phyloP scores from a whole-genome alignment of 2,888 invertebrate genomes.

The Ectemnius cavifrons region DNA sequence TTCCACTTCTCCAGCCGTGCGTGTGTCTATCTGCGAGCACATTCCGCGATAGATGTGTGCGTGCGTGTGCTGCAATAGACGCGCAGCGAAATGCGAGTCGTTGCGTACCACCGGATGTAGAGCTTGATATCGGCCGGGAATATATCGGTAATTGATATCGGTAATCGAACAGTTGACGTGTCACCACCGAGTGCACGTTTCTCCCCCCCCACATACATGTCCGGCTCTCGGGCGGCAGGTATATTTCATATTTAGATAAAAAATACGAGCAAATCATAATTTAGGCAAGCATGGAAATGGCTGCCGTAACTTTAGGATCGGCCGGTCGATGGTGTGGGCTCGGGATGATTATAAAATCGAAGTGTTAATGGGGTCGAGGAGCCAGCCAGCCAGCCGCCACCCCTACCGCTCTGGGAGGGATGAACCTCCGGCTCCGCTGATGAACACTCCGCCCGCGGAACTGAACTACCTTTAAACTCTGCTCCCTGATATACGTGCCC shows the following conservation, averaged over 20 bases:
- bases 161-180: slow-evolving; percentile 45
- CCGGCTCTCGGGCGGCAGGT: background rate
- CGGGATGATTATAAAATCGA: slow-evolving; percentile 53
- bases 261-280: slow-evolving; percentile 43
- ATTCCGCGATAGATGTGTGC: too few species aligned
- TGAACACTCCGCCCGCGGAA: too few species aligned
- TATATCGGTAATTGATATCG: slow-evolving; percentile 43
- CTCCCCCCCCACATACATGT: background rate
- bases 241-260: slow-evolving; percentile 39
- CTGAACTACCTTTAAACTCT: too few species aligned
- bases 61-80: slow-evolving; percentile 28
- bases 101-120: slow-evolving; percentile 25
- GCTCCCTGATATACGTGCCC: too few species aligned
- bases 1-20: too few species aligned
- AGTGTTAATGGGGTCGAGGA: slow-evolving; percentile 38
- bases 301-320: slow-evolving; percentile 3
- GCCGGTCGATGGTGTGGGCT: slow-evolving; percentile 20
- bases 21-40: too few species aligned
- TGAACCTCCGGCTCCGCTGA: too few species aligned
- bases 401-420: too few species aligned
- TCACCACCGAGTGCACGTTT: slow-evolving; percentile 24
- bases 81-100: slow-evolving; percentile 20
- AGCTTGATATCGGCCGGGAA: slow-evolving; percentile 29
- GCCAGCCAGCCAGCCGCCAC: background rate
- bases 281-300: slow-evolving; percentile 28